These are phyloP conservation scores for Criorhina ranunculi DNA, from an alignment of 2,888 invertebrate species.

Conservation along the genomic window DNA sequence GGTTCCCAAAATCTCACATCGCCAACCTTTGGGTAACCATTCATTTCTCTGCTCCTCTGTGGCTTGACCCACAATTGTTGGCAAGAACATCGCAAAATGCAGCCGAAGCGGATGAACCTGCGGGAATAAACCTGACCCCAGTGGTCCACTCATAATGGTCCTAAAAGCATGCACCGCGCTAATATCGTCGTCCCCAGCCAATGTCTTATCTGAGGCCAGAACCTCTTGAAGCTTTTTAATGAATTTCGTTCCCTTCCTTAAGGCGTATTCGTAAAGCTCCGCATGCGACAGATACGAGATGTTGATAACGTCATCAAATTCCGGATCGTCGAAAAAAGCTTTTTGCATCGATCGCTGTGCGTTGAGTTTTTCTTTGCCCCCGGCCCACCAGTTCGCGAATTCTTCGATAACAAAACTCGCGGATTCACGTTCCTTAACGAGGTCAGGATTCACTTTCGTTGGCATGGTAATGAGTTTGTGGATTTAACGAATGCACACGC, in stretches of 20 bases:
- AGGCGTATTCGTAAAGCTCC: conserved; percentile 80
- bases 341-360: conserved; percentile 79
- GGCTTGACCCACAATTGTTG: conserved; percentile 93
- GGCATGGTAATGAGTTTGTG: conserved; percentile 1
- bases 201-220: conserved; percentile 86
- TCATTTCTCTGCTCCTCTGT: conserved; percentile 93
- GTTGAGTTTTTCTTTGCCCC: conserved; percentile 77
- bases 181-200: conserved; percentile 50
- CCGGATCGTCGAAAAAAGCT: conserved; percentile 79
- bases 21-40: conserved; percentile 93
- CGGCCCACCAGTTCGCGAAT: conserved; percentile 82
- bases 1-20: conserved; percentile 93
- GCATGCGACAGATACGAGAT: conserved; percentile 80
- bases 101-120: conserved; percentile 86
- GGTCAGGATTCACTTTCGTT: conserved; percentile 78
- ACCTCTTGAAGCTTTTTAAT: conserved; percentile 89
- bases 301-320: conserved; percentile 78
- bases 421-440: conserved; percentile 79
- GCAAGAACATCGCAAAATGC: conserved; percentile 96
- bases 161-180: conserved; percentile 79
- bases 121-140: conserved; percentile 81
- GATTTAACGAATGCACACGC: not conserved
- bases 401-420: conserved; percentile 87
- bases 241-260: conserved; percentile 83
- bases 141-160: conserved; percentile 79